These are phyloP conservation scores for Sigmodon hispidus DNA, from an alignment of 2,113 vertebrate genomes.

Conservation along the genomic window DNA sequence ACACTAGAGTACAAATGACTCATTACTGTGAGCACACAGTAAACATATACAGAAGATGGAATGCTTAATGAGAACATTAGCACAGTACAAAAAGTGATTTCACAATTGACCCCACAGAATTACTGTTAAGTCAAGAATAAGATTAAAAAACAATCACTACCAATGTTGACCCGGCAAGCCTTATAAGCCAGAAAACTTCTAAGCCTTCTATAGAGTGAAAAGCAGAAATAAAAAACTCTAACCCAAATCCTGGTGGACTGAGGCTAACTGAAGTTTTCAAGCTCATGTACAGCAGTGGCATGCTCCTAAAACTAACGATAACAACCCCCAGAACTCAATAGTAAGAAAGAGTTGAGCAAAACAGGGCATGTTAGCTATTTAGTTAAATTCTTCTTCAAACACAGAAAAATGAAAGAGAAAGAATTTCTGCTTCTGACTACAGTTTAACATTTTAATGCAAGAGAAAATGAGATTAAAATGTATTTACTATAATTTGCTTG, in stretches of 20 bases:
- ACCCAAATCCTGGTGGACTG: not conserved
- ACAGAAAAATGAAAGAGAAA: not conserved
- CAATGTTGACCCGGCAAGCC: not conserved
- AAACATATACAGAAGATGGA: slow-evolving; percentile 24
- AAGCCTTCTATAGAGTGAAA: not conserved
- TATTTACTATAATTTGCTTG: not conserved
- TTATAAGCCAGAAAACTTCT: not conserved
- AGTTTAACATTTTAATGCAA: slow-evolving; percentile 28
- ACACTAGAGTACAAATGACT: slow-evolving; percentile 85
- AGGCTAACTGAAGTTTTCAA: not conserved
- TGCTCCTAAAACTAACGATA: not conserved
- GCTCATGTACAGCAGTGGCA: not conserved
- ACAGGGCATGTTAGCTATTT: not conserved
- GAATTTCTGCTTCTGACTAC: not conserved
- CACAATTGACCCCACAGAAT: not conserved
- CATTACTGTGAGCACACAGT: slow-evolving; percentile 16
- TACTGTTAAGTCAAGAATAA: slow-evolving; percentile 30
- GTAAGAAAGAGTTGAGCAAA: not conserved
- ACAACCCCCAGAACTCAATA: not conserved
- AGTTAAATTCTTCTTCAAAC: not conserved
- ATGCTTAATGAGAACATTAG: not conserved
- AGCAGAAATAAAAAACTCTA: not conserved
- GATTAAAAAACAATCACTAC: not conserved
- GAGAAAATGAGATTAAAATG: not conserved
- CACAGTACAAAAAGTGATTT: not conserved